Conservation (phyloP, 2,888 invertebrate genomes). For the Heliothis peltigera region DNA sequence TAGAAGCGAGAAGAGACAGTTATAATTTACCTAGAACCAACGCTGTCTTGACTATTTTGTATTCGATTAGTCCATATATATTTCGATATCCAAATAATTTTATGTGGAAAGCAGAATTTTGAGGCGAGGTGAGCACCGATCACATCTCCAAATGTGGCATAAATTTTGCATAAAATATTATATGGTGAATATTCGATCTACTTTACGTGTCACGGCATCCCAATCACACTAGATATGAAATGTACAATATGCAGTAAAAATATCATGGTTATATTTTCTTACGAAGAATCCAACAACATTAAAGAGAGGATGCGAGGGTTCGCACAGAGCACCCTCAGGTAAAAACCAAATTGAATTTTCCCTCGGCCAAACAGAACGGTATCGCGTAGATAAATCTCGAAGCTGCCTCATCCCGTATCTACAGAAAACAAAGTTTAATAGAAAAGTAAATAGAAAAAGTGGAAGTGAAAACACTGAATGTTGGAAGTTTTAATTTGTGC, state of each 20-base stretch:
- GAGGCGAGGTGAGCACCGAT: neutral
- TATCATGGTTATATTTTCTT: slow-evolving; percentile 76
- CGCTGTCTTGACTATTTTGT: neutral
- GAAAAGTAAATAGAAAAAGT: slow-evolving; percentile 87
- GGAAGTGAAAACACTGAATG: slow-evolving; percentile 81
- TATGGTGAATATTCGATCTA: slow-evolving; percentile 33
- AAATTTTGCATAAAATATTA: slow-evolving; percentile 30
- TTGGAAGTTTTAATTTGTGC: slow-evolving; percentile 82
- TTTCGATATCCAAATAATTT: neutral
- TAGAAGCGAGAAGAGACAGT: neutral
- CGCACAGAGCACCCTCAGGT: slow-evolving; percentile 84
- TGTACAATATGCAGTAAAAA: slow-evolving; percentile 75
- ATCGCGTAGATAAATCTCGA: slow-evolving; percentile 88
- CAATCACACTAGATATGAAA: slow-evolving; percentile 52
- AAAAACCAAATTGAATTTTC: slow-evolving; percentile 89
- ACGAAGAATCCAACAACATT: slow-evolving; percentile 79
- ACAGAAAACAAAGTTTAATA: slow-evolving; percentile 87
- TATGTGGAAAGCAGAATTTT: neutral
- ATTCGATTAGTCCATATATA: neutral
- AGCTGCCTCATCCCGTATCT: slow-evolving; percentile 82
- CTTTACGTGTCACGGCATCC: slow-evolving; percentile 35
- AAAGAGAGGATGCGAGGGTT: slow-evolving; percentile 81
- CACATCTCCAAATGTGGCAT: neutral
- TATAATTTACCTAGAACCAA: neutral
- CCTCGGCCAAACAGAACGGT: slow-evolving; percentile 85